phyloP scores from a whole-genome alignment of 2,888 invertebrate genomes.

The Dynastes maya region DNA sequence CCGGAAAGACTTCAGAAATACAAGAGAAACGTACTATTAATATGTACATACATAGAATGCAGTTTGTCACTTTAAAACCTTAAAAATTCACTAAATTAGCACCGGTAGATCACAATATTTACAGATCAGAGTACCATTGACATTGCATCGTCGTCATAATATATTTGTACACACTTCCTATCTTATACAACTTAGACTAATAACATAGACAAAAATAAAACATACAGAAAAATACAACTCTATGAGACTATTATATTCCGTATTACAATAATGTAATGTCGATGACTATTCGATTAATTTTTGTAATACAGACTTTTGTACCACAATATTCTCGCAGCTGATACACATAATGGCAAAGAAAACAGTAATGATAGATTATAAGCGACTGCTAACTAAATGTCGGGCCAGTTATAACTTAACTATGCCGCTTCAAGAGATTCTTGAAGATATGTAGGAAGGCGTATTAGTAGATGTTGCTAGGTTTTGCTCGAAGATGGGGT shows the following conservation, averaged over 20 bases:
- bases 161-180: slow-evolving; percentile 37
- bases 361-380: not conserved
- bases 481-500: not conserved
- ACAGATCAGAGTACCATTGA: slow-evolving; percentile 50
- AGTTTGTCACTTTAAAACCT: slow-evolving; percentile 29
- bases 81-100: slow-evolving; percentile 42
- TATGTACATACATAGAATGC: not conserved
- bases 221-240: slow-evolving; percentile 18
- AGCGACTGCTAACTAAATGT: not conserved
- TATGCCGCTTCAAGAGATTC: not conserved
- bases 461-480: slow-evolving; percentile 8
- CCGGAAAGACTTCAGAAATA: not conserved
- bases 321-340: slow-evolving; percentile 19
- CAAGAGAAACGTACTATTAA: not conserved
- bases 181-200: slow-evolving; percentile 25
- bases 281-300: slow-evolving; percentile 19
- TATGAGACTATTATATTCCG: slow-evolving; percentile 27
- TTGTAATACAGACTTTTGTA: slow-evolving; percentile 40
- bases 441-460: slow-evolving; percentile 5
- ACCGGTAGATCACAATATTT: slow-evolving; percentile 50
- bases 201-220: not conserved
- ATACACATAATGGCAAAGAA: slow-evolving; percentile 11
- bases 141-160: slow-evolving; percentile 56
- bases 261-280: slow-evolving; percentile 36
- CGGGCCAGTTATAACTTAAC: not conserved